A percentile compares a stretch with the other conserved stretches of the same genome.
Conservation (phyloP, 2,113 vertebrate genomes). For the Hemibagrus wyckioides region DNA sequence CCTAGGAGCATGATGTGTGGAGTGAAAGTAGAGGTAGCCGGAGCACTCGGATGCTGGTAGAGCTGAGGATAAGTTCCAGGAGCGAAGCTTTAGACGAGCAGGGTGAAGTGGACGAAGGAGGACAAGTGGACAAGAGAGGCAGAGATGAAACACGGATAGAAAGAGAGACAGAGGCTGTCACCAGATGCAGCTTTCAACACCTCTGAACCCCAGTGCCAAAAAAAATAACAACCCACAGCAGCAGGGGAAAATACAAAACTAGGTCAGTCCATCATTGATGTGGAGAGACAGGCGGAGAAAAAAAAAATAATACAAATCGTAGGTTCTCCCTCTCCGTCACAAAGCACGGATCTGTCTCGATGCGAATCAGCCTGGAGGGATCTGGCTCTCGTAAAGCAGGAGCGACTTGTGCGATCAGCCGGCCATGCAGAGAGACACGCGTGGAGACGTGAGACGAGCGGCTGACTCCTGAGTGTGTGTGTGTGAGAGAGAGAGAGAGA, state of each 20-base stretch:
- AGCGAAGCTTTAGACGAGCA: neutral
- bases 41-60: neutral
- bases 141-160: constrained; percentile 15
- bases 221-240: constrained; percentile 16
- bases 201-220: constrained; percentile 57
- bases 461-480: constrained; percentile 18
- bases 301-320: constrained; percentile 15
- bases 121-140: constrained; percentile 9
- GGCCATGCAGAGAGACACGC: constrained; percentile 24
- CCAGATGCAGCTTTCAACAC: constrained; percentile 60
- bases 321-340: neutral
- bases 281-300: constrained; percentile 37
- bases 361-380: constrained; percentile 55
- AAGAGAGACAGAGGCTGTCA: constrained; percentile 55
- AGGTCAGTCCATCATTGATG: constrained; percentile 49
- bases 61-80: constrained; percentile 8
- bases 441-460: constrained; percentile 7
- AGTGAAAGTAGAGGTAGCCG: constrained; percentile 46
- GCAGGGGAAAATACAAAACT: constrained; percentile 51
- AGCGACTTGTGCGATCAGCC: constrained; percentile 28
- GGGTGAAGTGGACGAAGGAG: constrained; percentile 35
- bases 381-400: constrained; percentile 56
- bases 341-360: constrained; percentile 30
- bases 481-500: neutral
- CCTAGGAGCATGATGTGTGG: constrained; percentile 73